phyloP scores from a whole-genome alignment of 1,140 invertebrate species.

The Notospermus geniculatus region DNA sequence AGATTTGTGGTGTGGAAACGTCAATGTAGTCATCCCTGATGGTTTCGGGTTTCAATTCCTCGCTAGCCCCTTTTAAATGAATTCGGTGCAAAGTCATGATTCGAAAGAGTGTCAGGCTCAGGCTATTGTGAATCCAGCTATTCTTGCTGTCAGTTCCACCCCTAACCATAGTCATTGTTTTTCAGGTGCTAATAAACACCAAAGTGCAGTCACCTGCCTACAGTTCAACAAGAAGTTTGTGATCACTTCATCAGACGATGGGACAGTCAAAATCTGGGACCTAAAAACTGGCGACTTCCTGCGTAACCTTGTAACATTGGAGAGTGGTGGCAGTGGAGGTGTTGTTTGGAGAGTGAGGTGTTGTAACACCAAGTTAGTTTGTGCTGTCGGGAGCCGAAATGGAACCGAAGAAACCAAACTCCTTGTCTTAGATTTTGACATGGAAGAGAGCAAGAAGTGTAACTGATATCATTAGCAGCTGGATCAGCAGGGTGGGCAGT shows the following conservation, averaged over 20 bases:
- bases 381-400: slow-evolving; percentile 96
- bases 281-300: slow-evolving; percentile 94
- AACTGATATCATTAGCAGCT: too few species aligned
- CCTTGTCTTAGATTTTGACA: slow-evolving; percentile 94
- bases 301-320: slow-evolving; percentile 87
- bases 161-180: too few species aligned
- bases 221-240: slow-evolving; percentile 98
- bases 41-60: not conserved
- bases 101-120: too few species aligned
- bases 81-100: too few species aligned
- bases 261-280: slow-evolving; percentile 99
- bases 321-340: slow-evolving; percentile 94
- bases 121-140: too few species aligned
- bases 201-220: slow-evolving; percentile 95
- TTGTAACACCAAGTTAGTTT: slow-evolving; percentile 94
- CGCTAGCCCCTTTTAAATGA: too few species aligned
- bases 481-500: too few species aligned
- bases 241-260: slow-evolving; percentile 98
- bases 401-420: slow-evolving; percentile 99
- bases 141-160: too few species aligned
- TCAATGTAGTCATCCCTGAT: too few species aligned
- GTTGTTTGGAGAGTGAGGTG: slow-evolving; percentile 98
- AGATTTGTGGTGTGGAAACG: too few species aligned
- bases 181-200: slow-evolving; percentile 89
- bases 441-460: slow-evolving; percentile 62